Evolutionary conservation across 2,113 vertebrate species (phyloP).

Genomic region (Zingel zingel): DNA sequence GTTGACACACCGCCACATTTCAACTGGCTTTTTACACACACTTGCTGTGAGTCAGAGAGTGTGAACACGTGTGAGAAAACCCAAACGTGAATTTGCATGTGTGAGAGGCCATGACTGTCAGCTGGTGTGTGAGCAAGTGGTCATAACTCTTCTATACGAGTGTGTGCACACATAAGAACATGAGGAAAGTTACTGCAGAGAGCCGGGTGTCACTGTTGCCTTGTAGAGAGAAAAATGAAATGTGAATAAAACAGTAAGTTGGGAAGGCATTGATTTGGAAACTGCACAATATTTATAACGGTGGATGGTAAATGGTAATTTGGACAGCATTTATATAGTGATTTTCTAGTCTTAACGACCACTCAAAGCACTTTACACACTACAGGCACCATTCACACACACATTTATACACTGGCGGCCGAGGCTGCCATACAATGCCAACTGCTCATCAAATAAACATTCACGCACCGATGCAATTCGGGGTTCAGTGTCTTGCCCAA

Average conservation of each 20-base stretch:
- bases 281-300: no score
- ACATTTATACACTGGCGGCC: no score
- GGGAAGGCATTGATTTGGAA: background rate
- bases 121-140: constrained; percentile 6
- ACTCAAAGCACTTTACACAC: no score
- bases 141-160: background rate
- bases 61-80: constrained; percentile 20
- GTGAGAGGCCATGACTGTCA: constrained; percentile 16
- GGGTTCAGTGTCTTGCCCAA: no score
- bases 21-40: constrained; percentile 37
- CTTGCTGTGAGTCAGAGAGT: background rate
- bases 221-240: background rate
- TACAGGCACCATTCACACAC: no score
- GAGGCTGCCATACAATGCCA: no score
- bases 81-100: constrained; percentile 20
- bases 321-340: no score
- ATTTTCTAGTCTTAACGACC: no score
- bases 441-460: no score
- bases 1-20: constrained; percentile 15
- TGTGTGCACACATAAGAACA: background rate
- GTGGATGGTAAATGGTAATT: no score
- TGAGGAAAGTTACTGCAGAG: background rate
- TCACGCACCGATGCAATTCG: no score
- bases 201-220: background rate
- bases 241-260: background rate